Evolutionary conservation across 2,888 invertebrate species (phyloP).

Genomic region (Lasius fuliginosus): DNA sequence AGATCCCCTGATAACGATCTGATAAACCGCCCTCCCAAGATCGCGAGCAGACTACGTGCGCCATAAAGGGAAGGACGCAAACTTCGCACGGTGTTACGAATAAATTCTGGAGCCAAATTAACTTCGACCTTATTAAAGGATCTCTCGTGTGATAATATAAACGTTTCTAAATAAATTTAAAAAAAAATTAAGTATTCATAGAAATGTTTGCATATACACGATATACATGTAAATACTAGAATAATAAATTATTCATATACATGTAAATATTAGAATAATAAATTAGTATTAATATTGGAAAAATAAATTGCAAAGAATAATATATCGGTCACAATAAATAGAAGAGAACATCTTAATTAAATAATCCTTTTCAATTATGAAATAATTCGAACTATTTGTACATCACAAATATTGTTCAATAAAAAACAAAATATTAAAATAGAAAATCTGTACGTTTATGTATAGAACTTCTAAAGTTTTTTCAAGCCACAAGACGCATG

Average conservation of each 20-base stretch:
- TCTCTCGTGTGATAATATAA: not conserved
- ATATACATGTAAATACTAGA: not conserved
- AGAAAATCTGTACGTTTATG: not conserved
- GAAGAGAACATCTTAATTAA: not conserved
- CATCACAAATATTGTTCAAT: not conserved
- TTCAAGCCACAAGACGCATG: not conserved
- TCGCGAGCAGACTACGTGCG: constrained; percentile 71
- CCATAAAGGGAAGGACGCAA: constrained; percentile 48
- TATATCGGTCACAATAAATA: not conserved
- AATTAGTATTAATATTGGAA: no score
- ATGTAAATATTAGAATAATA: no score
- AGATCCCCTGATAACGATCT: constrained; percentile 85
- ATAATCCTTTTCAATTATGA: not conserved
- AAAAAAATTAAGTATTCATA: not conserved
- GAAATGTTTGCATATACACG: not conserved
- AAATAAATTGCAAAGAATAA: not conserved
- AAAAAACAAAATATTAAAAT: not conserved
- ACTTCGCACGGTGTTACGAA: constrained; percentile 51
- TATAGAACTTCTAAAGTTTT: not conserved
- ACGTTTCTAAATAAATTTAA: not conserved
- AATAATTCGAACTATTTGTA: not conserved
- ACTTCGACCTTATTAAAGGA: constrained; percentile 34
- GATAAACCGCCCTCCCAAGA: constrained; percentile 86
- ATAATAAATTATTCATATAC: no score
- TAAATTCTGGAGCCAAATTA: constrained; percentile 29